Conservation (phyloP, 2,888 invertebrate species). For the Caenorhabditis sulstoni region DNA sequence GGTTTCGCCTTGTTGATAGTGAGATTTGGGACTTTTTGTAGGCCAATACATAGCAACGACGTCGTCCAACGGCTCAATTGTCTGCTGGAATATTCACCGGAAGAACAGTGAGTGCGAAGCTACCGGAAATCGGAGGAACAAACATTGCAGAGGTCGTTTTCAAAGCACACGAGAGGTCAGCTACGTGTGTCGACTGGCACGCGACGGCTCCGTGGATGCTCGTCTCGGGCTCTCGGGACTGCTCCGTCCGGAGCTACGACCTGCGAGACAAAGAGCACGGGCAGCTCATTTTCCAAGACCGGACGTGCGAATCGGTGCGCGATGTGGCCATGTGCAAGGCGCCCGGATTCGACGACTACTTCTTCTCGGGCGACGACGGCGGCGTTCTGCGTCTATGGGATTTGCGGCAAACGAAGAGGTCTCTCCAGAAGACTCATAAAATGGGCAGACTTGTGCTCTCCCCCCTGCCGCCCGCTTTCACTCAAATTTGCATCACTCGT, state of each 20-base stretch:
- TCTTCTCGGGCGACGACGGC: constrained; percentile 67
- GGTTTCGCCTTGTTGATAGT: background rate
- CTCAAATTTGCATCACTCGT: constrained; percentile 20
- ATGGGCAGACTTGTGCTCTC: background rate
- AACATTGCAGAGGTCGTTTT: constrained; percentile 47
- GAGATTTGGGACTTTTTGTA: too few species aligned
- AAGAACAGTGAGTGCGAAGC: constrained; percentile 47
- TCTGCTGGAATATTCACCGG: constrained; percentile 62
- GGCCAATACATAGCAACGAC: constrained; percentile 68
- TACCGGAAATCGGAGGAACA: background rate
- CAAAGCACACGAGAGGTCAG: constrained; percentile 69
- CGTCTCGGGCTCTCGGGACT: constrained; percentile 62
- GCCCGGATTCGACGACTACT: constrained; percentile 52
- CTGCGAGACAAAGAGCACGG: constrained; percentile 20
- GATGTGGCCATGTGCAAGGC: constrained; percentile 61
- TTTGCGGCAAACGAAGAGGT: constrained; percentile 55
- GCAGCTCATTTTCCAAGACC: constrained; percentile 34
- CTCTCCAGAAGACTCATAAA: constrained; percentile 1
- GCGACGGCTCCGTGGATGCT: constrained; percentile 48
- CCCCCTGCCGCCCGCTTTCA: too few species aligned
- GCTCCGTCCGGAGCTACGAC: constrained; percentile 56
- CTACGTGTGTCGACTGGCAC: constrained; percentile 66
- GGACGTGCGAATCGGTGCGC: constrained; percentile 60
- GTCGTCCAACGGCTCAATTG: constrained; percentile 68
- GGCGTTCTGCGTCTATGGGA: constrained; percentile 70